Percentiles rank a stretch among this genome's conserved stretches.
These are phyloP conservation scores for Hephaestus fuliginosus DNA, from an alignment of 2,797 vertebrate genomes.

Conservation along the genomic window DNA sequence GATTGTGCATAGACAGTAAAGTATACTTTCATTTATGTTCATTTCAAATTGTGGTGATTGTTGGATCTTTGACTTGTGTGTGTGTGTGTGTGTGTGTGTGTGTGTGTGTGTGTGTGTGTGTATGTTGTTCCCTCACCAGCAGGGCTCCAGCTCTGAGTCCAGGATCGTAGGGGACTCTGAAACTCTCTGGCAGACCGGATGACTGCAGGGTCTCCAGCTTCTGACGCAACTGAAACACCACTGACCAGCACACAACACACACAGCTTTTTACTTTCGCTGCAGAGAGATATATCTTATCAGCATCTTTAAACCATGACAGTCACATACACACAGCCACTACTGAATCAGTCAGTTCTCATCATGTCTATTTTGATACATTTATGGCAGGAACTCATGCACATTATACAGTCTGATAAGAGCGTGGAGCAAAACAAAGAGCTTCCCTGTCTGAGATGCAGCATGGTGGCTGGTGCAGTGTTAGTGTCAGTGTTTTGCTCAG, in stretches of 20 bases:
- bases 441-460: not conserved
- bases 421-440: not conserved
- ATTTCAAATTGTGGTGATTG: not conserved
- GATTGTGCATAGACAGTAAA: conserved; percentile 6
- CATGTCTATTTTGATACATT: not conserved
- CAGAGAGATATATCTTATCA: not conserved
- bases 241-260: conserved; percentile 74
- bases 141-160: conserved; percentile 94
- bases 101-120: conserved; percentile 6
- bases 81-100: not conserved
- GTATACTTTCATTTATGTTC: not conserved
- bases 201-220: conserved; percentile 94
- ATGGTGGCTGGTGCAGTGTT: not conserved
- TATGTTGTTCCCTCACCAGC: conserved; percentile 84
- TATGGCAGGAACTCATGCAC: not conserved
- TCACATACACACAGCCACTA: not conserved
- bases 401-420: not conserved
- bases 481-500: not conserved
- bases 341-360: not conserved
- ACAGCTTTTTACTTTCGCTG: not conserved
- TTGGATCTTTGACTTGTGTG: not conserved
- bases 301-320: not conserved
- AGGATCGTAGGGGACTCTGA: conserved; percentile 96
- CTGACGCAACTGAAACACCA: conserved; percentile 94
- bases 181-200: conserved; percentile 91